These are phyloP conservation scores for Zaprionus taronus DNA, from an alignment of 1,140 invertebrate genomes.

Conservation along the genomic window DNA sequence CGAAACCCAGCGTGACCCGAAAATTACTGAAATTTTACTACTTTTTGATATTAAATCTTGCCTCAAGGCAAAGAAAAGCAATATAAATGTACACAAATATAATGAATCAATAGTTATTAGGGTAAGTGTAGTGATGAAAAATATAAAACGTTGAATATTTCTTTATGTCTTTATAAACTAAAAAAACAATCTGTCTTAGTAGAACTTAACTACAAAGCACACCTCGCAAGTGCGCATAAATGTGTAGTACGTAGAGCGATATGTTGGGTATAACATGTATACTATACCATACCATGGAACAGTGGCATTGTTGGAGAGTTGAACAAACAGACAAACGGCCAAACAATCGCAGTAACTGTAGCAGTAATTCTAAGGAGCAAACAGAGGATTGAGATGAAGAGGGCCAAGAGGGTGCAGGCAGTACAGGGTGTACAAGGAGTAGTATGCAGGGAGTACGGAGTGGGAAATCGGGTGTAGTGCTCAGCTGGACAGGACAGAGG, in stretches of 20 bases:
- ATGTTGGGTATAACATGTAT: slow-evolving; percentile 15
- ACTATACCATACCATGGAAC: background rate
- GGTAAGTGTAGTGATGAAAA: background rate
- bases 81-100: background rate
- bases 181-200: background rate
- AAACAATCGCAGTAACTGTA: slow-evolving; percentile 43
- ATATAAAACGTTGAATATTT: background rate
- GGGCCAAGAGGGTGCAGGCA: background rate
- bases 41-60: background rate
- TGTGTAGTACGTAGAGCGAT: background rate
- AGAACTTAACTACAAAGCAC: background rate
- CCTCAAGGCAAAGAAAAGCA: background rate
- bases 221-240: slow-evolving; percentile 17
- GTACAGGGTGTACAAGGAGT: too few relatives aligned
- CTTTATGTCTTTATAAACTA: background rate
- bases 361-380: slow-evolving; percentile 34
- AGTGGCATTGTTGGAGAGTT: slow-evolving; percentile 38
- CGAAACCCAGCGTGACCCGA: background rate
- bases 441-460: background rate
- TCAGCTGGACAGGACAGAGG: slow-evolving; percentile 35
- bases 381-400: background rate
- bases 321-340: slow-evolving; percentile 41
- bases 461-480: background rate
- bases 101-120: background rate
- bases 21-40: background rate